Percentiles rank a stretch among this genome's conserved stretches.
Conservation (phyloP, 2,888 invertebrate genomes). For the Petrolisthes manimaculis region DNA sequence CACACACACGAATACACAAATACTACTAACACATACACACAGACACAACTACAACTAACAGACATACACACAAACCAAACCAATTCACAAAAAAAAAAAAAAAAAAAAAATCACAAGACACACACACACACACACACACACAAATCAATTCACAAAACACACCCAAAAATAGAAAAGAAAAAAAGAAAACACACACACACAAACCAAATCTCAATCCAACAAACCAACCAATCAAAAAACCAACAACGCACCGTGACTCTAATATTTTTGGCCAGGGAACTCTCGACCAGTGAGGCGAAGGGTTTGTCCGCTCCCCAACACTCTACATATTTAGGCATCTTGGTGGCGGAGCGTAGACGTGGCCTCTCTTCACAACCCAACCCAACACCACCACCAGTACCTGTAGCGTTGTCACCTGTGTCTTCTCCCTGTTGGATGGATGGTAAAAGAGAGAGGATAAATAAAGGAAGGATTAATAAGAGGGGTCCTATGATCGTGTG, state of each 20-base stretch:
- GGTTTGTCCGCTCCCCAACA: constrained; percentile 98
- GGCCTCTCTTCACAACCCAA: not conserved
- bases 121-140: too few relatives aligned
- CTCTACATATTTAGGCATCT: constrained; percentile 86
- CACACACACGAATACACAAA: not conserved
- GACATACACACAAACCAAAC: too few relatives aligned
- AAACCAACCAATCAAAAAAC: not conserved
- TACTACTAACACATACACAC: not conserved
- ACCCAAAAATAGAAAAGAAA: too few relatives aligned
- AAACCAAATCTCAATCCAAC: too few relatives aligned
- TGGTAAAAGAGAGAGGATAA: too few relatives aligned
- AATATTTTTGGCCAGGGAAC: constrained; percentile 88
- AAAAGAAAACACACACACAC: too few relatives aligned
- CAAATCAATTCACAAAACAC: too few relatives aligned
- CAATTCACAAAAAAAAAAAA: too few relatives aligned
- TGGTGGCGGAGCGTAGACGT: not conserved
- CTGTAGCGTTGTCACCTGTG: not conserved
- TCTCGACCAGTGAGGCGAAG: constrained; percentile 93
- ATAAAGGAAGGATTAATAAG: constrained; percentile 8
- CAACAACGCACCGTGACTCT: constrained; percentile 88
- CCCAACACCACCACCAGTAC: not conserved
- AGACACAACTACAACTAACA: too few relatives aligned
- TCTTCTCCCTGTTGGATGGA: not conserved
- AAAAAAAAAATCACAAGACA: too few relatives aligned
- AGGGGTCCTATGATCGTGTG: not conserved